Base-by-base conservation (phyloP, 2,888 invertebrate species). In the Orthonevra nobilis region DNA sequence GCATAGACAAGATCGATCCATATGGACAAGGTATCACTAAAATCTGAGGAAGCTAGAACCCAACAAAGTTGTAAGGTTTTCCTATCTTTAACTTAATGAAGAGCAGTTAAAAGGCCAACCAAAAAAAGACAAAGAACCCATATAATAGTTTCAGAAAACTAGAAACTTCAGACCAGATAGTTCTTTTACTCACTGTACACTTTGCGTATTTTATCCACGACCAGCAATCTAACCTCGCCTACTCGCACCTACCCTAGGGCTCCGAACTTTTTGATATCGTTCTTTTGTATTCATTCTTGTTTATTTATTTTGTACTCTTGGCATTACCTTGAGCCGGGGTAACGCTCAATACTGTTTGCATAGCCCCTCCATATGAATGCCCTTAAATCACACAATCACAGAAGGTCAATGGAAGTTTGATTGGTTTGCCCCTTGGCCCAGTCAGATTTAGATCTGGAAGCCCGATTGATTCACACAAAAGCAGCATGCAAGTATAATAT, bases 381-480 rank as follows among this genome's bases (percentile, higher is more conserved):
- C 64, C 64, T 54, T 19, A 66, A 52, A 50, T 30, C 50, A 46
- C 23, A 30, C 28, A n/a, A n/a, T 9, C 19, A 30, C 7, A 38
- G 40, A 63, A 63, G 63, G 50, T 63, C 40, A 63, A 52, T 32
- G 20, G 20, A 30, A 32, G 32, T 30, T 50, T 20, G 38, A 50
- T 50, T 50, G 40, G 5, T n/a, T 10, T 19, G 9, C 26, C 2
- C 4, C 15, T 30, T 9, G n/a, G n/a, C n/a, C n/a, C n/a, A n/a
- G n/a, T n/a, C n/a, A n/a, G n/a, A n/a, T n/a, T n/a, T n/a, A n/a
- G n/a, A n/a, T n/a, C n/a, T n/a, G n/a, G n/a, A n/a, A n/a, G n/a
- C n/a, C n/a, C n/a, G n/a, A n/a, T n/a, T n/a, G n/a, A n/a, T n/a
- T n/a, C n/a, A n/a, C n/a, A n/a, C n/a, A n/a, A n/a, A n/a, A n/a